Evolutionary conservation across 2,888 invertebrate genomes (phyloP).

Genomic region (Biston stratarius): DNA sequence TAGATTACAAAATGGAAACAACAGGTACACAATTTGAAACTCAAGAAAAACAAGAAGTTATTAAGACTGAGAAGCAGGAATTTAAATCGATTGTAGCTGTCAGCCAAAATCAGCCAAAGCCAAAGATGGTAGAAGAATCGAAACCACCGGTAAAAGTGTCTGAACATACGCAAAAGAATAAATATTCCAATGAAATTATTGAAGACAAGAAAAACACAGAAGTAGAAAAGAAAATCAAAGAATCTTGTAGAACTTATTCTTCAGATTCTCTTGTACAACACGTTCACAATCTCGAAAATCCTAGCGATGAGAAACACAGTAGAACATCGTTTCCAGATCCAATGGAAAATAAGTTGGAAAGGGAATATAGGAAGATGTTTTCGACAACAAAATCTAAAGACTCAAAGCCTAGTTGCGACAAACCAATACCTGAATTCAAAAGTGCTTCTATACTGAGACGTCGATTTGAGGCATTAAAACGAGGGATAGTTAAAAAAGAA

Average conservation of each 20-base stretch:
- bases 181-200: slow-evolving; percentile 31
- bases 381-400: slow-evolving; percentile 55
- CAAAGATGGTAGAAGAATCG: slow-evolving; percentile 15
- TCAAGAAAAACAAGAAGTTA: slow-evolving; percentile 20
- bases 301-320: slow-evolving; percentile 59
- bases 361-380: slow-evolving; percentile 70
- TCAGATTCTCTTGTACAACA: slow-evolving; percentile 74
- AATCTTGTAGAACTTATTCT: slow-evolving; percentile 55
- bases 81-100: not conserved
- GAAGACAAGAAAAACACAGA: slow-evolving; percentile 32
- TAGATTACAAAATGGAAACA: slow-evolving; percentile 47
- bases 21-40: slow-evolving; percentile 58
- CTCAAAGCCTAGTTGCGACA: slow-evolving; percentile 51
- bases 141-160: slow-evolving; percentile 40
- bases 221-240: slow-evolving; percentile 36
- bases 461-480: slow-evolving; percentile 70
- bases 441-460: slow-evolving; percentile 64
- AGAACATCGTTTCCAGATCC: slow-evolving; percentile 54
- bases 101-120: slow-evolving; percentile 9
- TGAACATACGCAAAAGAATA: slow-evolving; percentile 38
- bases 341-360: slow-evolving; percentile 73
- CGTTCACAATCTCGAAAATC: slow-evolving; percentile 69
- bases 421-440: slow-evolving; percentile 55
- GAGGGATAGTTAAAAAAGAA: slow-evolving; percentile 62
- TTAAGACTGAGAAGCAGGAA: slow-evolving; percentile 7